Evolutionary conservation across 2,113 vertebrate genomes (phyloP).

Genomic region (Chlamydotis undulata): DNA sequence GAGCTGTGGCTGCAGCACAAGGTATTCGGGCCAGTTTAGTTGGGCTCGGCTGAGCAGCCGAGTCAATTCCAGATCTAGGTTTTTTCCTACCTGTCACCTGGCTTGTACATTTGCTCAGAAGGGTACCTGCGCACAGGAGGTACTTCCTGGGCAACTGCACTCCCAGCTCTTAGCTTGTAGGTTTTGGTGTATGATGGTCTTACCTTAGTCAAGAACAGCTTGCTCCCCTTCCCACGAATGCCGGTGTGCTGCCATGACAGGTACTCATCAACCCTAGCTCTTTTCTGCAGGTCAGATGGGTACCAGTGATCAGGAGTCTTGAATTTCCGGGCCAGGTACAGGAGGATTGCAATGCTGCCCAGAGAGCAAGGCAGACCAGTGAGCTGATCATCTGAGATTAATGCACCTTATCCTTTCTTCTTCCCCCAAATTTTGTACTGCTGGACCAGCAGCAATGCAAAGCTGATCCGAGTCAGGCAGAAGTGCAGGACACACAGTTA

Average conservation of each 20-base stretch:
- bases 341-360: slow-evolving; percentile 76
- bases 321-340: slow-evolving; percentile 75
- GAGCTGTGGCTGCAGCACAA: not conserved
- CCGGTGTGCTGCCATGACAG: slow-evolving; percentile 81
- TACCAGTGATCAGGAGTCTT: slow-evolving; percentile 84
- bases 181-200: not conserved
- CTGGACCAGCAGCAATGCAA: not conserved
- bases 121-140: not conserved
- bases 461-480: accelerated
- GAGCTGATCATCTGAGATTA: not conserved
- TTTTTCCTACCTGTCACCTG: not conserved
- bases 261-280: slow-evolving; percentile 78
- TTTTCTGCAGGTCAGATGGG: slow-evolving; percentile 77
- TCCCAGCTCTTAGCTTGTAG: not conserved
- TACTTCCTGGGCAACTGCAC: not conserved
- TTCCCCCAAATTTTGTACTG: not conserved
- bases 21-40: not conserved
- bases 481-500: not conserved
- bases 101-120: not conserved
- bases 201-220: slow-evolving; percentile 73
- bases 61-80: not conserved
- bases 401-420: not conserved
- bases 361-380: not conserved
- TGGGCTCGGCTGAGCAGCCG: not conserved
- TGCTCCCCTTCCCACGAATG: slow-evolving; percentile 72